Evolutionary conservation across 2,888 invertebrate species (phyloP).

Genomic region (Alitta virens): DNA sequence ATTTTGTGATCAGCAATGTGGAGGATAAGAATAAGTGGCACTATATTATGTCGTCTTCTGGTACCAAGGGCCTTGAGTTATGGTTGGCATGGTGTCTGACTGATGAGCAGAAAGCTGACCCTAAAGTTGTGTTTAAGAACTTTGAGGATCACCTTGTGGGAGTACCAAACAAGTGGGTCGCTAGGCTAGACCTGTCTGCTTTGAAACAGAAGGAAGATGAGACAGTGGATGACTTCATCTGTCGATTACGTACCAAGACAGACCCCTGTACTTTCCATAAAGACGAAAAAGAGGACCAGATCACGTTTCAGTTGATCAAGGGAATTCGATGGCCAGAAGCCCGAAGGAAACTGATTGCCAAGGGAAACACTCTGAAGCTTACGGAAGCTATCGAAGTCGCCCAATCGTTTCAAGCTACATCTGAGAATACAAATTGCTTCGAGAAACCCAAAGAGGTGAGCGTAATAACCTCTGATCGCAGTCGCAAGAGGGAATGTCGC

Average conservation of each 20-base stretch:
- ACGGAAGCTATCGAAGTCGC: neutral
- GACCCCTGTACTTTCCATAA: neutral
- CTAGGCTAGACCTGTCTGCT: neutral
- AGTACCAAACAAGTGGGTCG: neutral
- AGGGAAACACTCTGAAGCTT: neutral
- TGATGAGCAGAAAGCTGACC: neutral
- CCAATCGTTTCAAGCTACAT: neutral
- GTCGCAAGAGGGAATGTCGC: too few species aligned
- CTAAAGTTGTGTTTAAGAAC: neutral
- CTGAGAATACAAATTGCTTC: neutral
- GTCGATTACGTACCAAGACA: neutral
- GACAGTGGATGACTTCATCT: neutral
- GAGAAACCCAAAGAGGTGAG: too few species aligned
- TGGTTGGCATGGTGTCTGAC: neutral
- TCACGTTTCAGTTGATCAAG: neutral
- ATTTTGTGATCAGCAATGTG: neutral
- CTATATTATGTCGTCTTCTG: neutral
- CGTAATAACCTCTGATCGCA: too few species aligned
- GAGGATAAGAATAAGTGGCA: neutral
- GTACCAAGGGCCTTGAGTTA: neutral
- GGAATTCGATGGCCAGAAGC: neutral
- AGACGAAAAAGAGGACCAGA: neutral
- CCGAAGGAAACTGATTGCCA: neutral
- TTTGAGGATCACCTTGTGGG: constrained; percentile 1
- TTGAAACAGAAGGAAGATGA: neutral